Evolutionary conservation across 1,140 invertebrate genomes (phyloP).

Genomic region (Brachionus rubens): DNA sequence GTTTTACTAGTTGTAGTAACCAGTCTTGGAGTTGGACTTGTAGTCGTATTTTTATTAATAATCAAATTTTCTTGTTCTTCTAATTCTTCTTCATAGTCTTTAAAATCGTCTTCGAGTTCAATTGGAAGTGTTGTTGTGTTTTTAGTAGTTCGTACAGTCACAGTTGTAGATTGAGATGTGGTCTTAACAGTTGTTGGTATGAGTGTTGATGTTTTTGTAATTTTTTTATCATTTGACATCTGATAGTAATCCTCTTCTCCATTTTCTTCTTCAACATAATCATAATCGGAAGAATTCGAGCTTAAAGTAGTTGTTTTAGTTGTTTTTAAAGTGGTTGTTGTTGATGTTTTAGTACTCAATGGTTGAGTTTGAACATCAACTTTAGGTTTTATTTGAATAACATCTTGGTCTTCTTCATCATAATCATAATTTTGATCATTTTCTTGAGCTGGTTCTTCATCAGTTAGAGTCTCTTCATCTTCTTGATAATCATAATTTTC

Average conservation of each 20-base stretch:
- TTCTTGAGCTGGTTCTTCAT: neutral
- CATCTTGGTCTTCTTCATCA: neutral
- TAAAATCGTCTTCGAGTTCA: neutral
- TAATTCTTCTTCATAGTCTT: neutral
- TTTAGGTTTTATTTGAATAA: neutral
- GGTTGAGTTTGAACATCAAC: too few relatives aligned
- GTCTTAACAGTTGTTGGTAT: neutral
- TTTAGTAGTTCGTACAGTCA: neutral
- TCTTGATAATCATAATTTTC: neutral
- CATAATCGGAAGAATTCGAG: neutral
- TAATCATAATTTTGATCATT: neutral
- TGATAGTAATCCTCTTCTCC: constrained; percentile 35
- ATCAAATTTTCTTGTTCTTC: neutral
- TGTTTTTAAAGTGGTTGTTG: too few relatives aligned
- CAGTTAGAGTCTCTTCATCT: neutral
- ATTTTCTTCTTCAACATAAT: neutral
- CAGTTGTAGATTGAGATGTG: neutral
- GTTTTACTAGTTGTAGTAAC: too few relatives aligned
- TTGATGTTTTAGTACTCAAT: neutral
- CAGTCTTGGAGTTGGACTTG: neutral
- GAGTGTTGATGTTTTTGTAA: neutral
- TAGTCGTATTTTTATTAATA: neutral
- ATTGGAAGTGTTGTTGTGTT: neutral
- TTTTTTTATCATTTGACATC: constrained; percentile 1
- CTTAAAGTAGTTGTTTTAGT: neutral